Conservation (phyloP, 2,797 vertebrate species). For the Phrynocephalus guinanensis region DNA sequence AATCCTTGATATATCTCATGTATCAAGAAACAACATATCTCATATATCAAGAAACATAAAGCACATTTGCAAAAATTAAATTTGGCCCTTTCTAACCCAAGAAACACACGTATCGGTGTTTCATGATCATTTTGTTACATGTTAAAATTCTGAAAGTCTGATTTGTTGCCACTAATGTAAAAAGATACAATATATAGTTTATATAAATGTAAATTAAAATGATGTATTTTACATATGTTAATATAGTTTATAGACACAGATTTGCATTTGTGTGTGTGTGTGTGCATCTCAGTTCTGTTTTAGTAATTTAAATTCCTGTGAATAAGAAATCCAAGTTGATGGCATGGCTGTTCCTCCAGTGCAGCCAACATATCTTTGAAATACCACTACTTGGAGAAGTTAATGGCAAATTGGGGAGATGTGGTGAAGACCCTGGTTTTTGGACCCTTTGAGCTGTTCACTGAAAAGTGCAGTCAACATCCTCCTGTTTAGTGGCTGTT, state of each 20-base stretch:
- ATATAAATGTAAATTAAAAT: not conserved
- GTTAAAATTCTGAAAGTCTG: constrained; percentile 23
- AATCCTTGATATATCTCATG: too few species aligned
- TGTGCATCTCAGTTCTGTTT: constrained; percentile 18
- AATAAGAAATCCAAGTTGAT: constrained; percentile 35
- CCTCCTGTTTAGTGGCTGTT: too few species aligned
- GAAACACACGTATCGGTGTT: not conserved
- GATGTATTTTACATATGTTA: constrained; percentile 13
- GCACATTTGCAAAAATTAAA: not conserved
- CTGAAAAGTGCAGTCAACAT: constrained; percentile 66
- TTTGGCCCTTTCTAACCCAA: constrained; percentile 18
- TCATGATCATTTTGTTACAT: constrained; percentile 13
- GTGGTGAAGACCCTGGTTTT: constrained; percentile 50
- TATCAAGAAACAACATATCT: too few species aligned
- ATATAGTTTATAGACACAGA: not conserved
- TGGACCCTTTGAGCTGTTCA: constrained; percentile 68
- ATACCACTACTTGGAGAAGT: constrained; percentile 47
- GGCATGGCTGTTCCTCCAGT: constrained; percentile 36
- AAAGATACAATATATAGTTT: not conserved
- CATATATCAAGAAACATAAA: too few species aligned
- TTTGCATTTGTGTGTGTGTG: not conserved
- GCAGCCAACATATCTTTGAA: constrained; percentile 45
- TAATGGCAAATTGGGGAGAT: constrained; percentile 55
- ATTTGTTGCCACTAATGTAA: constrained; percentile 14
- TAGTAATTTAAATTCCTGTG: constrained; percentile 34